Conservation (phyloP, 2,888 invertebrate genomes). For the Brenthis ino region DNA sequence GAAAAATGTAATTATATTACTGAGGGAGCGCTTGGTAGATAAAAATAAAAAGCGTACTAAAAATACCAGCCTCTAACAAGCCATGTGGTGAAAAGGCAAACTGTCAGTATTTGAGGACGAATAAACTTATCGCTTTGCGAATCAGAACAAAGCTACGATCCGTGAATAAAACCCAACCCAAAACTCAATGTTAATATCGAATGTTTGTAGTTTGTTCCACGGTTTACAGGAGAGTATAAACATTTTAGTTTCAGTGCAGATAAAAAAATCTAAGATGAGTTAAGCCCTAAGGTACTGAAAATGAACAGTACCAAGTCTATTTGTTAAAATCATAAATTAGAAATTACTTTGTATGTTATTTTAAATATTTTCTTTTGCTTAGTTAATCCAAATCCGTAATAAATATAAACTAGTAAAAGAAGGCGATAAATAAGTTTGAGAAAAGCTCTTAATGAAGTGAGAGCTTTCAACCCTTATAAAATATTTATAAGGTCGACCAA, state of each 20-base stretch:
- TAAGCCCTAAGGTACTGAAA: too few species aligned
- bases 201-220: too few species aligned
- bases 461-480: constrained; percentile 20
- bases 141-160: constrained; percentile 16
- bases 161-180: constrained; percentile 16
- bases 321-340: too few species aligned
- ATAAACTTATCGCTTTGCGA: constrained; percentile 32
- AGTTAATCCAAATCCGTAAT: too few species aligned
- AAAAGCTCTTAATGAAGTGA: constrained; percentile 13
- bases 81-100: constrained; percentile 30
- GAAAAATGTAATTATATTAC: constrained; percentile 3
- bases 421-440: not conserved
- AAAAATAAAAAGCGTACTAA: constrained; percentile 28
- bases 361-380: too few species aligned
- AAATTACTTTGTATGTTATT: too few species aligned
- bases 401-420: not conserved
- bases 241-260: too few species aligned
- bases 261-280: too few species aligned
- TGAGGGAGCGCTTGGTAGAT: constrained; percentile 3
- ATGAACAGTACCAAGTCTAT: too few species aligned
- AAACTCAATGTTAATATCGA: not conserved
- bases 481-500: constrained; percentile 28
- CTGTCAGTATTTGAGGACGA: constrained; percentile 22
- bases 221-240: too few species aligned
- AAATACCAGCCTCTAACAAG: constrained; percentile 23